Conservation (phyloP, 1,140 invertebrate species). For the Zophobas morio region DNA sequence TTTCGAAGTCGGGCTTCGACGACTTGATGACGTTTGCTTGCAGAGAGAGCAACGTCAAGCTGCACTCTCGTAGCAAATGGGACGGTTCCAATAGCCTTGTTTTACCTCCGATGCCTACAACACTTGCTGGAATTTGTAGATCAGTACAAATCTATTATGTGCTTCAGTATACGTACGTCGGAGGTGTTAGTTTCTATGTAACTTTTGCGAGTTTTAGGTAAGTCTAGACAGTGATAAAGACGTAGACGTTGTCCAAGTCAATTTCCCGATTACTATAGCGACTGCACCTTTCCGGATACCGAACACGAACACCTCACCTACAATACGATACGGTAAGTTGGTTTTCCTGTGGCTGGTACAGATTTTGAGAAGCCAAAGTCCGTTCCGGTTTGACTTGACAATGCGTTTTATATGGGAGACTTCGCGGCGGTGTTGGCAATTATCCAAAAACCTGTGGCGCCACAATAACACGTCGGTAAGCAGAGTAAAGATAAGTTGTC, state of each 20-base stretch:
- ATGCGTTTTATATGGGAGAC: too few species aligned
- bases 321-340: constrained; percentile 80
- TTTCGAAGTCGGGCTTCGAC: too few species aligned
- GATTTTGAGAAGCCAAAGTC: too few species aligned
- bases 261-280: constrained; percentile 87
- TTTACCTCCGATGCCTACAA: constrained; percentile 86
- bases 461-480: too few species aligned
- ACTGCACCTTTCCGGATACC: constrained; percentile 86
- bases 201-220: constrained; percentile 70
- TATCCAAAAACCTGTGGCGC: not conserved
- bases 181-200: not conserved
- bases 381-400: too few species aligned
- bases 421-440: not conserved
- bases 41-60: constrained; percentile 75
- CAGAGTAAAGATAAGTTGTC: too few species aligned
- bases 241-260: constrained; percentile 82
- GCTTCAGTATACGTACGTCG: constrained; percentile 75
- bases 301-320: constrained; percentile 77
- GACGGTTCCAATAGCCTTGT: constrained; percentile 79
- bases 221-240: constrained; percentile 81
- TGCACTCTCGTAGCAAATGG: constrained; percentile 76
- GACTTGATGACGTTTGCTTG: constrained; percentile 9
- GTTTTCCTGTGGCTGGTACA: too few species aligned
- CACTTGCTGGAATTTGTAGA: constrained; percentile 81
- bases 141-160: constrained; percentile 87